Evolutionary conservation across 2,888 invertebrate species (phyloP), one percentile per base, ranked within the genome.

Genomic region (Troilus luridus): DNA sequence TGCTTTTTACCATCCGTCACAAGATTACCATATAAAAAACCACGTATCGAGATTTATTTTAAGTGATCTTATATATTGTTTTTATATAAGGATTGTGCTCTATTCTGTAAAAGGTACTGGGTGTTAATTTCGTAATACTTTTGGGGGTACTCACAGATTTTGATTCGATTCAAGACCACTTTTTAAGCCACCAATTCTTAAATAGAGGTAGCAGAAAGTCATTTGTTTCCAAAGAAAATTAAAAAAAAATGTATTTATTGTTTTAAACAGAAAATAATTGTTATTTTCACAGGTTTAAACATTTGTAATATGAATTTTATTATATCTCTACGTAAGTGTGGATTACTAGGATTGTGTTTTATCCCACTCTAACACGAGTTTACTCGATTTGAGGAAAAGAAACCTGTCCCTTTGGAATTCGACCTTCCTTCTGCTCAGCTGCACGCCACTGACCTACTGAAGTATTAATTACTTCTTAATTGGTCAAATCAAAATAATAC

Each of bases 391-490:
- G 41, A 41, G 72, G 9, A 77, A 77, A 77, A 77, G 14, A 41
- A 77, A 77, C 72, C 72, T 77, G 72, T 77, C 41, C 2, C 8
- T 0, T 17, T 24, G 72, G 72, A 77, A 77, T 77, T 41, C 41
- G 72, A 77, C 72, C 72, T 77, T 77, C 17, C 67, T 24, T 24
- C 24, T 24, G 27, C 7, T 17, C 72, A 0, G 19, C 27, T 77
- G 72, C 72, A 77, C 41, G 72, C 27, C 72, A 77, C 72, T 77
- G 72, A 77, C 72, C 72, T 77, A 77, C 72, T 77, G 27, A 77
- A 41, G 41, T 41, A 7, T 77, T 41, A 41, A 77, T 41, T 72
- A 14, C 14, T 72, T 11, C 14, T 72, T 41, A 17, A 77, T 77
- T 41, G 19, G 5, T 77, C 17, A 41, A 41, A 41, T 77, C 27